Evolutionary conservation across 2,113 vertebrate species (phyloP).

Genomic region (Anguilla rostrata): DNA sequence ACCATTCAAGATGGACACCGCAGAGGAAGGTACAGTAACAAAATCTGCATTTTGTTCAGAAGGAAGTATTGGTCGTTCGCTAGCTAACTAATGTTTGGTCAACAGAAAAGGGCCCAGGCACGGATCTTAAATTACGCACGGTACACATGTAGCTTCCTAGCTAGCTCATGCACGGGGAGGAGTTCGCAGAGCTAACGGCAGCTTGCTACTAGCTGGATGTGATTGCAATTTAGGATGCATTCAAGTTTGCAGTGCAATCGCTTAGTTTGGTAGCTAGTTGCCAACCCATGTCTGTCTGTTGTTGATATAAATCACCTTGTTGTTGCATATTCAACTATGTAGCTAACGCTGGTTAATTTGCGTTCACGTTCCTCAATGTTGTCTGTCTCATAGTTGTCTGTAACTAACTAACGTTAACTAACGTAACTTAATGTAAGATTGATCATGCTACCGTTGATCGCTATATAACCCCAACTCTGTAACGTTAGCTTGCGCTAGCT

Average conservation of each 20-base stretch:
- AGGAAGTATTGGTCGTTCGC: not conserved
- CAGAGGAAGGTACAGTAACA: constrained; percentile 46
- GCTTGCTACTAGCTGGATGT: not conserved
- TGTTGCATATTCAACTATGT: not conserved
- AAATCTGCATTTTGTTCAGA: not conserved
- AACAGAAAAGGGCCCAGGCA: not conserved
- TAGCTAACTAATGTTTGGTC: not conserved
- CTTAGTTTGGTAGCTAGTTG: not conserved
- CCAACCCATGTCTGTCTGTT: not conserved
- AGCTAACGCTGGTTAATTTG: too few species aligned
- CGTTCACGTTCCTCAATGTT: too few species aligned
- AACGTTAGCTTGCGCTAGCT: too few species aligned
- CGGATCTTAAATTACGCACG: not conserved
- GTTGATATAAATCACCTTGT: not conserved
- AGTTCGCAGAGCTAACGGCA: not conserved
- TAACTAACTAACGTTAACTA: too few species aligned
- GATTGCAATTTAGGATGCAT: not conserved
- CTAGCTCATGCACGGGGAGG: not conserved
- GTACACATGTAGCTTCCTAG: not conserved
- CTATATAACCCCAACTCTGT: too few species aligned
- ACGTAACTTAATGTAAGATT: too few species aligned
- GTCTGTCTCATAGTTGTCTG: too few species aligned
- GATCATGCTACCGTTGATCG: too few species aligned
- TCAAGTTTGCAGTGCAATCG: not conserved
- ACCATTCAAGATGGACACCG: constrained; percentile 53